Conservation (phyloP, 2,113 vertebrate genomes). For the Ceuthmochares aereus region DNA sequence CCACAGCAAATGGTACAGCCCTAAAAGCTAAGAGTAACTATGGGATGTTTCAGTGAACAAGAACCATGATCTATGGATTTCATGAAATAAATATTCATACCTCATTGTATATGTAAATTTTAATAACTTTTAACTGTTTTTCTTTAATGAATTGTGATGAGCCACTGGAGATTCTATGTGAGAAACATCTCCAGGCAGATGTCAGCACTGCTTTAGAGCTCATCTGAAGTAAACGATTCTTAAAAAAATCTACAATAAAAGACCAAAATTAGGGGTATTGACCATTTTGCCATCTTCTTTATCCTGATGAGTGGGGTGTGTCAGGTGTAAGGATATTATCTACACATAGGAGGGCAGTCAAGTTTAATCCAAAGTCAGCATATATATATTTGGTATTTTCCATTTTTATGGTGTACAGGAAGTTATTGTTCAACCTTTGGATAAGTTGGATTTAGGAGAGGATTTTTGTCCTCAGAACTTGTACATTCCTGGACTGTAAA, state of each 20-base stretch:
- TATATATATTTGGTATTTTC: background rate
- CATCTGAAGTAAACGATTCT: background rate
- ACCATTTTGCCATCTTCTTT: background rate
- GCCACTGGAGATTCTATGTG: background rate
- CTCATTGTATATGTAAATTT: background rate
- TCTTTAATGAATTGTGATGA: background rate
- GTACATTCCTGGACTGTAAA: background rate
- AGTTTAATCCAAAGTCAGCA: background rate
- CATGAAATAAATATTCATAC: background rate
- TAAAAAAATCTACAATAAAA: background rate
- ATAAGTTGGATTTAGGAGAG: background rate
- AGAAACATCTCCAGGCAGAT: background rate
- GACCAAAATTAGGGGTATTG: background rate
- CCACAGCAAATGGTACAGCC: background rate
- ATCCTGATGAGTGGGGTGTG: background rate
- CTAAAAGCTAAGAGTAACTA: background rate
- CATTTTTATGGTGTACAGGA: background rate
- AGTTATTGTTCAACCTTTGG: background rate
- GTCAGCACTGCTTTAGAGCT: background rate
- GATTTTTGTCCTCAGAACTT: background rate
- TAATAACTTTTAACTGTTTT: rapidly evolving
- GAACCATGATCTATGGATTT: background rate
- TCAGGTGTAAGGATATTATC: background rate
- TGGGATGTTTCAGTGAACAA: background rate
- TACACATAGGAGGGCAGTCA: rapidly evolving